phyloP scores from a whole-genome alignment of 2,797 vertebrate genomes.

The Loris lydekkerianus region DNA sequence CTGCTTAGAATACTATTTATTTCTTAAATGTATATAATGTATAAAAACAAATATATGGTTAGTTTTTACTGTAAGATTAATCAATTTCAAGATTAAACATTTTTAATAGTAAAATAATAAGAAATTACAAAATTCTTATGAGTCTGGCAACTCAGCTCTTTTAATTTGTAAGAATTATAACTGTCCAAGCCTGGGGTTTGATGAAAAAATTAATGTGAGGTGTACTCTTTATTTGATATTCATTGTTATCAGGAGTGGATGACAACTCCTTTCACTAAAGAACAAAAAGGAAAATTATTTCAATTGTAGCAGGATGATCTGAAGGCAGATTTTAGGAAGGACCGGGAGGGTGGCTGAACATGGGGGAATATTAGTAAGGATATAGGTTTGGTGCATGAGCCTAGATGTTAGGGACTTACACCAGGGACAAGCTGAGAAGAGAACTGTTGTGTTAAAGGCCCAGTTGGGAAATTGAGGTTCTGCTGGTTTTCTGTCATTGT shows the following conservation, averaged over 20 bases:
- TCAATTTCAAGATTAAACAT: slow-evolving; percentile 63
- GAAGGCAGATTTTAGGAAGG: not conserved
- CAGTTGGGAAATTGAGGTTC: not conserved
- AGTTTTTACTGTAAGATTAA: slow-evolving; percentile 77
- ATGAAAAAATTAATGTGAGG: not conserved
- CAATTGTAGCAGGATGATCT: not conserved
- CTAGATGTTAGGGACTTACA: not conserved
- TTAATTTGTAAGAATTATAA: slow-evolving; percentile 22
- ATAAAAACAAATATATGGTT: slow-evolving; percentile 83
- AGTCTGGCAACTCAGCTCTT: slow-evolving; percentile 53
- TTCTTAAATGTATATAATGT: slow-evolving; percentile 85
- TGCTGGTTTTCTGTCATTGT: not conserved
- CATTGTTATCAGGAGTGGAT: not conserved
- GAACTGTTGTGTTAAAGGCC: not conserved
- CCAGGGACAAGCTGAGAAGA: not conserved
- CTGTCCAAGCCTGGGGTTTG: not conserved
- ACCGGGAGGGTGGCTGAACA: not conserved
- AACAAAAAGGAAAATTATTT: not conserved
- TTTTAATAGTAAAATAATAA: slow-evolving; percentile 82
- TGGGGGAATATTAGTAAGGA: not conserved
- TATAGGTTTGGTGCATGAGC: not conserved
- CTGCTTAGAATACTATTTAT: slow-evolving; percentile 88
- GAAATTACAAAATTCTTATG: slow-evolving; percentile 41
- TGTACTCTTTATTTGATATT: not conserved
- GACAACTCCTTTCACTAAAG: not conserved